Conservation (phyloP, 92 coral and sea anemone species). For the Porites divaricata region DNA sequence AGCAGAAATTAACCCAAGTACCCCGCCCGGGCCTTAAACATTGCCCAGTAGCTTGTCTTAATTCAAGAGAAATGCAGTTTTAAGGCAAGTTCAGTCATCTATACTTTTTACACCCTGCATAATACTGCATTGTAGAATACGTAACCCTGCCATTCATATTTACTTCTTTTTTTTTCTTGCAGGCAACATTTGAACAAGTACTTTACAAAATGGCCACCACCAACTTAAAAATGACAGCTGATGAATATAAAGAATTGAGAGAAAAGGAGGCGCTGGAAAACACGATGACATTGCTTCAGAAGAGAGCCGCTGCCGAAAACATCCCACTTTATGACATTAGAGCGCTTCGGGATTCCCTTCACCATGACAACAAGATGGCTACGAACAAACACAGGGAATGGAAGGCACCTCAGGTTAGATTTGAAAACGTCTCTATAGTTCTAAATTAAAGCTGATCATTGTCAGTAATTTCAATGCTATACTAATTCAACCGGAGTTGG, state of each 20-base stretch:
- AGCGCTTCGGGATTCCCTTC: conserved; percentile 34
- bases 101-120: too few relatives aligned
- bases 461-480: neutral
- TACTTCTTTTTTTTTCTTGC: neutral
- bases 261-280: conserved; percentile 33
- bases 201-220: conserved; percentile 44
- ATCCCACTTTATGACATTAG: conserved; percentile 55
- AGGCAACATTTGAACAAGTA: conserved; percentile 64
- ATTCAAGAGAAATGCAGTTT: too few relatives aligned
- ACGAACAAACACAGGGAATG: conserved; percentile 58
- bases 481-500: too few relatives aligned
- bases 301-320: conserved; percentile 29
- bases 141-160: neutral
- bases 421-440: neutral
- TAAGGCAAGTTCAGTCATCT: too few relatives aligned
- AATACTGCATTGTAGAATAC: neutral
- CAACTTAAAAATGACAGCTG: conserved; percentile 42
- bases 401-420: conserved; percentile 61
- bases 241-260: conserved; percentile 41
- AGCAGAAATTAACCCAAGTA: too few relatives aligned
- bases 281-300: conserved; percentile 45
- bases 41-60: too few relatives aligned
- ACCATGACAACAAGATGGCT: conserved; percentile 52
- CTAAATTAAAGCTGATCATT: neutral
- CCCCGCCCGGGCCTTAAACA: too few relatives aligned